Conservation (phyloP, 2,113 vertebrate genomes). For the Perca flavescens region DNA sequence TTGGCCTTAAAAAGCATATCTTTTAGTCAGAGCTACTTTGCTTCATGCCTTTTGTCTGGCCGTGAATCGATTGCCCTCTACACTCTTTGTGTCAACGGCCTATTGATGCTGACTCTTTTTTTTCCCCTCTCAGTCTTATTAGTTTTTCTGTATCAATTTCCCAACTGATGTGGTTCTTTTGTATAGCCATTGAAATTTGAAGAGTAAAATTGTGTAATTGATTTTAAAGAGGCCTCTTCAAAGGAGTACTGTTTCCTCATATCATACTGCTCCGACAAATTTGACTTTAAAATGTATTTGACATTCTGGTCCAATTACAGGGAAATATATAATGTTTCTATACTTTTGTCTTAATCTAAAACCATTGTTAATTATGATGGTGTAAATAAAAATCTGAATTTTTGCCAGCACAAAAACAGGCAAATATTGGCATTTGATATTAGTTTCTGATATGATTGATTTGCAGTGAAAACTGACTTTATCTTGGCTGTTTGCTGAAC, state of each 20-base stretch:
- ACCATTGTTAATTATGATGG: neutral
- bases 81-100: slow-evolving; percentile 39
- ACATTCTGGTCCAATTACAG: neutral
- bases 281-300: neutral
- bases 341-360: neutral
- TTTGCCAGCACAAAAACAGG: neutral
- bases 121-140: slow-evolving; percentile 27
- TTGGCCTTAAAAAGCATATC: neutral
- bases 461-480: neutral
- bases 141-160: slow-evolving; percentile 67
- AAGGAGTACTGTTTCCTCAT: neutral
- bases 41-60: slow-evolving; percentile 28
- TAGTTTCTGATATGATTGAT: neutral
- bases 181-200: slow-evolving; percentile 28
- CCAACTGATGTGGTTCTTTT: slow-evolving; percentile 17
- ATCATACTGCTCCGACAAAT: neutral
- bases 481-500: neutral
- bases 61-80: slow-evolving; percentile 50
- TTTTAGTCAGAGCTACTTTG: slow-evolving; percentile 30
- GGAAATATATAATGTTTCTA: neutral
- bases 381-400: neutral
- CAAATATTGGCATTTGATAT: neutral
- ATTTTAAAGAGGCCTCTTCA: slow-evolving; percentile 29
- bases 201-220: slow-evolving; percentile 28
- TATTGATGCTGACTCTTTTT: slow-evolving; percentile 31